Percentiles rank a stretch among this genome's conserved stretches.
Evolutionary conservation across 1,140 invertebrate genomes (phyloP).

Genomic region (Anagrus nilaparvatae): DNA sequence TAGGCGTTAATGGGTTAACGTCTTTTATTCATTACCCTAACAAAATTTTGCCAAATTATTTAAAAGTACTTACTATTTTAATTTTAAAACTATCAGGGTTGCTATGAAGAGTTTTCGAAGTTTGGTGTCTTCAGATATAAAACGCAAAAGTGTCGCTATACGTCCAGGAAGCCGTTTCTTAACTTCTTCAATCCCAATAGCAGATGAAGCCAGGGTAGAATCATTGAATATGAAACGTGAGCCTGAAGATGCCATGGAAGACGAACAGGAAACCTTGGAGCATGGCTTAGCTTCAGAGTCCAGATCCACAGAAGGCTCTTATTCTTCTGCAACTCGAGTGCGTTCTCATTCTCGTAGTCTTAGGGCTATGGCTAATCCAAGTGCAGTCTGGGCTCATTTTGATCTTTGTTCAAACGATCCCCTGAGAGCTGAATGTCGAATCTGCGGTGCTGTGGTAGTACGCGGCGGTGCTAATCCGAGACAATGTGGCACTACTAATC

Average conservation of each 20-base stretch:
- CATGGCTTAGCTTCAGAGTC: not conserved
- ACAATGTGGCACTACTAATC: slow-evolving; percentile 40
- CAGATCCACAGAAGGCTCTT: slow-evolving; percentile 6
- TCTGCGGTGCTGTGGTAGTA: slow-evolving; percentile 40
- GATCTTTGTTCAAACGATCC: slow-evolving; percentile 38
- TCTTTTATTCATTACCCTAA: too few relatives aligned
- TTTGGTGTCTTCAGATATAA: slow-evolving; percentile 8
- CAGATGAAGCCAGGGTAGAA: slow-evolving; percentile 4
- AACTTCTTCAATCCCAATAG: not conserved
- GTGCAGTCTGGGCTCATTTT: slow-evolving; percentile 41
- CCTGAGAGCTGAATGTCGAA: slow-evolving; percentile 36
- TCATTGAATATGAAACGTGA: slow-evolving; percentile 33
- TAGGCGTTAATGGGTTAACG: too few relatives aligned
- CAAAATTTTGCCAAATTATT: too few relatives aligned
- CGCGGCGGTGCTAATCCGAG: slow-evolving; percentile 38
- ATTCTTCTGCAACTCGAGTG: slow-evolving; percentile 24
- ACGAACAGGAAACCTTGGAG: slow-evolving; percentile 21
- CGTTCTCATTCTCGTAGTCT: slow-evolving; percentile 36
- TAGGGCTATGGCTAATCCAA: slow-evolving; percentile 39
- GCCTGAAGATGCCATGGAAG: slow-evolving; percentile 30
- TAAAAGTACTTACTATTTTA: too few relatives aligned
- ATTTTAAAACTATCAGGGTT: too few relatives aligned
- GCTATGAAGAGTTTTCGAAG: too few relatives aligned
- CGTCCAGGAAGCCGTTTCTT: not conserved
- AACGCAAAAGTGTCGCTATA: slow-evolving; percentile 6